Base-by-base conservation (phyloP, 2,113 vertebrate genomes). In the Antidorcas marsupialis region DNA sequence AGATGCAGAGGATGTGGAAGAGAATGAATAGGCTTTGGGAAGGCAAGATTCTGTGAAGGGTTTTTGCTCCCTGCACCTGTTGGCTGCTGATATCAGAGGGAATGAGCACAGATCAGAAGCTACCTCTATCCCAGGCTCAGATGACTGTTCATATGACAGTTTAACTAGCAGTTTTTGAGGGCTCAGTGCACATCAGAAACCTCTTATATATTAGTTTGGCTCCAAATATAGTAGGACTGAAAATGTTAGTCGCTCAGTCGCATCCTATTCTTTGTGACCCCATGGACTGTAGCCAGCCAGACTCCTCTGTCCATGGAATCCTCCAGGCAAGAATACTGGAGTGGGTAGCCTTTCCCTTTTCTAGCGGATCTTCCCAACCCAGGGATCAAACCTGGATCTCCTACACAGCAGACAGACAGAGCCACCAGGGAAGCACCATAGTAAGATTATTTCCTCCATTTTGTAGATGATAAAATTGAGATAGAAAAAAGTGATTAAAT, bases 381-480 rank as follows among this genome's bases (percentile, higher is more conserved):
- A 39, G 67, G 67, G 36, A 74, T 74, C n/a, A 74, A 74, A 39
- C n/a, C 67, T 74, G 67, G n/a, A 74, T 39, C n/a, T 74, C n/a
- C n/a, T 23, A 39, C 67, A 74, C n/a, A 13, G n/a, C 67, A 39
- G 67, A 39, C 67, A 71, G 67, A 71, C 2, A 71, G 19, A 71
- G n/a, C n/a, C n/a, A 71, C n/a, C 9, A 5, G n/a, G 19, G 19
- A 36, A 71, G 9, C 1, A 2, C 10, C n/a, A 23, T 23, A 39
- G 39, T 45, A 50, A n/a, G 6, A 91, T 93, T 55, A 59, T 55
- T 89, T 83, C 55, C n/a, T 95, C 33, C n/a, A 28, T 47, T 95
- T 93, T 87, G 4, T 45, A 74, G 5, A 30, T 84, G 55, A 11
- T 71, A 86, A 93, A 64, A 71, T 57, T 78, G 76, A 94, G 15